Evolutionary conservation across 64 coral and sea anemone genomes (phyloP), one percentile per base, ranked within the genome.

Genomic region (Montipora efflorescens): DNA sequence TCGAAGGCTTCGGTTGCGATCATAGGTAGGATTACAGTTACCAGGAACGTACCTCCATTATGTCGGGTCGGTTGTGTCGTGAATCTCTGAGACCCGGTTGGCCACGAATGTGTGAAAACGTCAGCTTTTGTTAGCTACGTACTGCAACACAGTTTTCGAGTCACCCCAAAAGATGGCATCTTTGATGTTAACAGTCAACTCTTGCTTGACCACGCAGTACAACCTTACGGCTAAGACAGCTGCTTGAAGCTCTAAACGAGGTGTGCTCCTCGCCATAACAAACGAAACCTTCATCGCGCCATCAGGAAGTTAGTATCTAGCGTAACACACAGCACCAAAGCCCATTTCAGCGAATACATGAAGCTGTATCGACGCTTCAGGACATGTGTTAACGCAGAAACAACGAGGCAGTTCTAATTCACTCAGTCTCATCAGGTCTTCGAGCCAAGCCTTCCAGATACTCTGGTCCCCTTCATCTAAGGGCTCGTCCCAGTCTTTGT

Each of bases 101-200:
- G 90, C 76, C 7, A 90, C 80, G 74, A 95, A 95, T n/a, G 93
- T 95, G 79, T 85, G 78, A 64, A 90, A 95, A 7, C 88, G 77
- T 86, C 53, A 22, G 61, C 16, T 90, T 47, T 59, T 14, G 18
- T 90, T 90, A 48, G 74, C 47, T 64, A 90, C 48, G 81, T 90
- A 95, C 36, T 85, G 67, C 64, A 95, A 66, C 52, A 95, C 93
- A 14, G 81, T 77, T n/a, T 47, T 80, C 2, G 71, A 86, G 57
- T 95, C 88, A 67, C 79, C 90, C 88, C 88, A 95, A 64, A 73
- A 95, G 58, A 77, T 48, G 16, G 74, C 79, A 55, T 77, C 76
- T 14, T 23, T 55, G 18, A 83, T 61, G 16, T 71, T 43, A 18
- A 86, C 47, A 58, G 76, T 88, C 8, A 93, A 59, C 76, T 93